Evolutionary conservation across 1,140 invertebrate species (phyloP).

Genomic region (Nylanderia fulva): DNA sequence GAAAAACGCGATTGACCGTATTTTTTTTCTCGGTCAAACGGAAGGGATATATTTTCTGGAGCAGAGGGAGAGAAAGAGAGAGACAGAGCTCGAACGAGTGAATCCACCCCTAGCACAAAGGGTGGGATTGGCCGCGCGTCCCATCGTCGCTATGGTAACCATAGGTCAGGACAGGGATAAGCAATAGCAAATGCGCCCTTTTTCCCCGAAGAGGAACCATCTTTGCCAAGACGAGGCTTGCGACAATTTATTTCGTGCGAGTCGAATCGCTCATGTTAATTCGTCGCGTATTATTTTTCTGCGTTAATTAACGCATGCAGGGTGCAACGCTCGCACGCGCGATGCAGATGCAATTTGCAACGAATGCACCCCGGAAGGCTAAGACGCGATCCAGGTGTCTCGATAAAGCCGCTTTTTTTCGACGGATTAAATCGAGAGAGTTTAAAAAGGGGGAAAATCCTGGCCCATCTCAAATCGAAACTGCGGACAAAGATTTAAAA

Average conservation of each 20-base stretch:
- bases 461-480: too few species aligned
- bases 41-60: slow-evolving; percentile 71
- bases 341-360: slow-evolving; percentile 27
- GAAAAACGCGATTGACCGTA: slow-evolving; percentile 36
- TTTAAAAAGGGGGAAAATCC: slow-evolving; percentile 26
- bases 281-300: background rate
- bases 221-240: slow-evolving; percentile 68
- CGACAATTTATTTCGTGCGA: slow-evolving; percentile 42
- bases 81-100: slow-evolving; percentile 31
- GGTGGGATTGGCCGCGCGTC: slow-evolving; percentile 69
- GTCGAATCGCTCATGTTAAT: slow-evolving; percentile 10
- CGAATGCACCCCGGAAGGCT: slow-evolving; percentile 25
- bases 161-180: slow-evolving; percentile 76
- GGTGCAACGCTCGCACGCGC: too few species aligned
- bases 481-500: slow-evolving; percentile 45
- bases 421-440: slow-evolving; percentile 40
- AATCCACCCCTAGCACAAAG: slow-evolving; percentile 72
- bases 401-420: slow-evolving; percentile 29
- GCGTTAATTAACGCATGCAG: too few species aligned
- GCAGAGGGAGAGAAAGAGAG: background rate
- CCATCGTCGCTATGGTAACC: slow-evolving; percentile 73
- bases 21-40: slow-evolving; percentile 66
- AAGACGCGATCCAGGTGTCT: slow-evolving; percentile 43
- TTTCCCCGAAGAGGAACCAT: slow-evolving; percentile 75
- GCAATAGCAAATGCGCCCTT: slow-evolving; percentile 76